A percentile compares a stretch with the other conserved stretches of the same genome.
Conservation (phyloP, 2,113 vertebrate genomes). For the Pelodiscus sinensis region DNA sequence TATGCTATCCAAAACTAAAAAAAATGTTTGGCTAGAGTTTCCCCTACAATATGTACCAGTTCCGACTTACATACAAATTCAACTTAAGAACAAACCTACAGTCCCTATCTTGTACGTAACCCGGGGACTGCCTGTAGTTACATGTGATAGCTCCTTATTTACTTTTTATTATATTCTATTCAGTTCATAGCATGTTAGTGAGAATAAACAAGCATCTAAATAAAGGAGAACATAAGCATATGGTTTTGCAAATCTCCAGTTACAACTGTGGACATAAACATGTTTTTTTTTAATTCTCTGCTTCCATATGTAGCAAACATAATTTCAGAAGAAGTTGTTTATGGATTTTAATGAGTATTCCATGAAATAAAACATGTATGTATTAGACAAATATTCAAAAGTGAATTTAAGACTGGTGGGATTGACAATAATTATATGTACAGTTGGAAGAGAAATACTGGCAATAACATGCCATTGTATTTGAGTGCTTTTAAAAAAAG, state of each 20-base stretch:
- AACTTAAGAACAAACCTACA: too few relatives aligned
- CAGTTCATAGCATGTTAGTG: background rate
- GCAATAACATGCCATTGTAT: background rate
- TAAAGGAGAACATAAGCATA: conserved; percentile 8
- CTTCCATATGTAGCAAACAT: background rate
- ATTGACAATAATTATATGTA: background rate
- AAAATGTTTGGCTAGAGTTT: too few relatives aligned
- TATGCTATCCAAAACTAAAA: too few relatives aligned
- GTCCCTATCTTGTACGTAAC: too few relatives aligned
- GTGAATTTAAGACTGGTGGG: background rate
- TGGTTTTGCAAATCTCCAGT: background rate
- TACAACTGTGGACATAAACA: too few relatives aligned
- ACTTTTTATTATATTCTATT: background rate
- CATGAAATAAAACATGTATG: background rate
- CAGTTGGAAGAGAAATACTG: background rate
- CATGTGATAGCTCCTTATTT: rapidly evolving
- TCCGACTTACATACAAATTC: too few relatives aligned
- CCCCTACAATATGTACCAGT: too few relatives aligned
- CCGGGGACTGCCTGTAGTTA: too few relatives aligned
- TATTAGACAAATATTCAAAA: background rate
- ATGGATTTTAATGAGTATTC: background rate
- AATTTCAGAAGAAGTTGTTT: background rate
- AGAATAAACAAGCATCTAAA: conserved; percentile 34
- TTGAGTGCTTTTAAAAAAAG: background rate
- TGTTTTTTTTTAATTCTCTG: background rate